phyloP scores from a whole-genome alignment of 2,888 invertebrate species.

The Campoplex nolae region DNA sequence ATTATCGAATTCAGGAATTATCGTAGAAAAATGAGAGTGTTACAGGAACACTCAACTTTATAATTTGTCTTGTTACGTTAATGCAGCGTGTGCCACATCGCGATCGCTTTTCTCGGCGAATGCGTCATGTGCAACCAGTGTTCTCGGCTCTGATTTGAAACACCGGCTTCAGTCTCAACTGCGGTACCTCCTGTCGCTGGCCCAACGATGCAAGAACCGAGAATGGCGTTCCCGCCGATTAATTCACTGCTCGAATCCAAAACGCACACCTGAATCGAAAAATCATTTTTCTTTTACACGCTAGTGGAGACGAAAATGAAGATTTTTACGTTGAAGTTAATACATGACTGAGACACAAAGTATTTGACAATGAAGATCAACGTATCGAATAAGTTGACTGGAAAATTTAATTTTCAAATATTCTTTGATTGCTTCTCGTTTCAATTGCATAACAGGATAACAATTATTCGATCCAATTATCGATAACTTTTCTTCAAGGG shows the following conservation, averaged over 20 bases:
- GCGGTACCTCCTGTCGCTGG: conserved; percentile 81
- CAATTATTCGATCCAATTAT: too few relatives aligned
- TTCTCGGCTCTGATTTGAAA: conserved; percentile 89
- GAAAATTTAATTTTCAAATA: background rate
- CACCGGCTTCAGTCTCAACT: conserved; percentile 74
- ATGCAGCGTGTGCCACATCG: conserved; percentile 94
- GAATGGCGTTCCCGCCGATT: conserved; percentile 87
- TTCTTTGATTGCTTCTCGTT: too few relatives aligned
- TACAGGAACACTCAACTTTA: background rate
- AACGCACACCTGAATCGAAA: conserved; percentile 85
- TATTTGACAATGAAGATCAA: background rate
- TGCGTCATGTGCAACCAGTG: conserved; percentile 96
- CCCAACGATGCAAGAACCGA: conserved; percentile 92
- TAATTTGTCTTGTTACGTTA: conserved; percentile 64
- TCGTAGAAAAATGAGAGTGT: conserved; percentile 25
- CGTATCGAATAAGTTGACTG: background rate
- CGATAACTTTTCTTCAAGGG: too few relatives aligned
- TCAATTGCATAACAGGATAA: too few relatives aligned
- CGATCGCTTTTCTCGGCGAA: conserved; percentile 94
- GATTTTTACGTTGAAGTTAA: background rate
- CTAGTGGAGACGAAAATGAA: background rate
- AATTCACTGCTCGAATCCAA: conserved; percentile 88
- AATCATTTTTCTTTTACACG: conserved; percentile 41
- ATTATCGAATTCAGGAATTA: conserved; percentile 12
- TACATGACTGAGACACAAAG: background rate